These are phyloP conservation scores for Aythya baeri DNA, from an alignment of 2,113 vertebrate species.

Conservation along the genomic window DNA sequence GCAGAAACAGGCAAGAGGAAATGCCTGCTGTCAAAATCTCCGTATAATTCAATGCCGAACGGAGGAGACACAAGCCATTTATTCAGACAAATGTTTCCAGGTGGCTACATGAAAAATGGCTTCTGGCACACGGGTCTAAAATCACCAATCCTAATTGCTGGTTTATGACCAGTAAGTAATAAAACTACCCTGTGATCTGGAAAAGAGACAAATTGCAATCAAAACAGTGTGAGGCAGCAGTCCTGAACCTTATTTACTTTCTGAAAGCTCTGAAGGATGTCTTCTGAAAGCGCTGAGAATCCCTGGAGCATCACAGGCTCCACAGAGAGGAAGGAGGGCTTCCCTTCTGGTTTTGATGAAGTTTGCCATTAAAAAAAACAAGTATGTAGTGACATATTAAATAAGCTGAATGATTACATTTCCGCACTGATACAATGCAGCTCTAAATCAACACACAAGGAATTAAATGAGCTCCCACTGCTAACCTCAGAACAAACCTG, in stretches of 20 bases:
- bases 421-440: not conserved
- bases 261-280: not conserved
- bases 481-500: not conserved
- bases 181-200: not conserved
- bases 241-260: not conserved
- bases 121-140: not conserved
- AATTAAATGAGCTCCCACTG: not conserved
- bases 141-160: not conserved
- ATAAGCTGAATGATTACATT: not conserved
- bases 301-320: not conserved
- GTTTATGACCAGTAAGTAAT: not conserved
- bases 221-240: not conserved
- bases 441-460: not conserved
- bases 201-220: not conserved
- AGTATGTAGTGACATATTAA: not conserved
- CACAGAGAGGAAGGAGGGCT: rapidly evolving
- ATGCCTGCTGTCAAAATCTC: not conserved
- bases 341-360: not conserved
- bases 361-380: not conserved
- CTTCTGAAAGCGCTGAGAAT: not conserved
- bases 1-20: not conserved
- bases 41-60: not conserved
- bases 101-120: not conserved
- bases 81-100: not conserved
- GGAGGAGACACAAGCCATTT: not conserved